Percentiles rank a stretch among this genome's conserved stretches.
phyloP scores from a whole-genome alignment of 92 coral and sea anemone species.

The Parazoanthus atlanticus region DNA sequence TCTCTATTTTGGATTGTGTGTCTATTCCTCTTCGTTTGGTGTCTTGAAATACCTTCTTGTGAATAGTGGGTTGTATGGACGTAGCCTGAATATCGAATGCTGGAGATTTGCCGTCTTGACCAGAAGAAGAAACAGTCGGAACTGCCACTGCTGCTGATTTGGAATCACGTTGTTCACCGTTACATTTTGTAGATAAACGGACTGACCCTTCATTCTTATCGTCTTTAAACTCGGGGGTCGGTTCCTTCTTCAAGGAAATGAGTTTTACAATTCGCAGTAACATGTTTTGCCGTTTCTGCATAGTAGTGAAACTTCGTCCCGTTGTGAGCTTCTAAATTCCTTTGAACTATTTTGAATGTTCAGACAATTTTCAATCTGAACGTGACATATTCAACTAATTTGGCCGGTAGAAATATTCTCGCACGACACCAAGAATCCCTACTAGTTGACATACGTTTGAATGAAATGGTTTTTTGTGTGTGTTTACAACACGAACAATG shows the following conservation, averaged over 20 bases:
- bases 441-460: too few relatives aligned
- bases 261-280: conserved; percentile 1
- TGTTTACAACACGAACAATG: too few relatives aligned
- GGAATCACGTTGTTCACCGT: background rate
- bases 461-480: too few relatives aligned
- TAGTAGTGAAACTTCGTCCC: background rate
- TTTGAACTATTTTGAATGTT: too few relatives aligned
- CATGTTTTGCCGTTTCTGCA: background rate
- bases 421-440: too few relatives aligned
- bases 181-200: background rate
- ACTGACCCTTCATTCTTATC: background rate
- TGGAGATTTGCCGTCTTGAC: background rate
- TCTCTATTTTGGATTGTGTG: background rate
- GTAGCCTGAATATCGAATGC: background rate
- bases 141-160: background rate
- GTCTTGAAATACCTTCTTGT: background rate
- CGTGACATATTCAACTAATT: too few relatives aligned
- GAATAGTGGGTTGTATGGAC: background rate
- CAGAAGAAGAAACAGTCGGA: background rate
- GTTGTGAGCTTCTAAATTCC: too few relatives aligned
- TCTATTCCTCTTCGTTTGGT: too few relatives aligned
- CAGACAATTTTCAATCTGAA: too few relatives aligned
- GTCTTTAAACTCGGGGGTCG: background rate
- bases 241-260: background rate
- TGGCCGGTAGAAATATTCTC: too few relatives aligned